Percentiles rank a stretch among this genome's conserved stretches.
phyloP scores from a whole-genome alignment of 2,888 invertebrate species.

The Zelleria hepariella region DNA sequence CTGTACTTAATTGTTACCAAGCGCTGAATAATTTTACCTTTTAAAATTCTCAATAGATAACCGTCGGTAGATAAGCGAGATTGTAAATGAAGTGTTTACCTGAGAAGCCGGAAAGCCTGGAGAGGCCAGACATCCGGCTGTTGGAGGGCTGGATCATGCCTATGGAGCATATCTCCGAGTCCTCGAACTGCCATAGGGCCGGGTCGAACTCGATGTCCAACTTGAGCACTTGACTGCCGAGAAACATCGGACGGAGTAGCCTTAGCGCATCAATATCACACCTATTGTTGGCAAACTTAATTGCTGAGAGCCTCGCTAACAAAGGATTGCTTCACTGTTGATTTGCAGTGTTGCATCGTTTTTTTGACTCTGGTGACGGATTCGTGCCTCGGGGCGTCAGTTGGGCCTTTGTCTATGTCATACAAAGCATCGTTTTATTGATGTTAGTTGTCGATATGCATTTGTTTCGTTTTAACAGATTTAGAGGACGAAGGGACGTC shows the following conservation, averaged over 20 bases:
- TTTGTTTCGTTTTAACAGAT: conserved; percentile 15
- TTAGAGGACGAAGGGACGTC: conserved; percentile 25
- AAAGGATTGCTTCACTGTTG: background rate
- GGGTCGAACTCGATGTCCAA: conserved; percentile 15
- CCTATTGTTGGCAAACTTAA: conserved; percentile 1
- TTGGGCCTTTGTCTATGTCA: conserved; percentile 23
- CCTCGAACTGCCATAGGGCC: conserved; percentile 78
- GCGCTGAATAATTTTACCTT: too few relatives aligned
- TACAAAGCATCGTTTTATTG: conserved; percentile 42
- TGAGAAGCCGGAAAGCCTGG: conserved; percentile 14
- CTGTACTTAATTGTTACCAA: too few relatives aligned
- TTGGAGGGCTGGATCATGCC: conserved; percentile 82
- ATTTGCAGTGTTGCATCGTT: background rate
- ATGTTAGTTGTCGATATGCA: conserved; percentile 38
- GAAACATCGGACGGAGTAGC: conserved; percentile 12
- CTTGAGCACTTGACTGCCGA: conserved; percentile 15
- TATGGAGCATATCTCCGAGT: conserved; percentile 86
- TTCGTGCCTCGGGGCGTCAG: conserved; percentile 24
- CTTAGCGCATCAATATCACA: background rate
- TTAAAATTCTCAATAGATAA: too few relatives aligned
- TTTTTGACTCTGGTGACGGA: background rate
- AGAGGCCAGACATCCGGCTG: conserved; percentile 80
- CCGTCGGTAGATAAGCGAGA: too few relatives aligned
- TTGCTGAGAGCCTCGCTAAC: background rate
- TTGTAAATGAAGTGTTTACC: conserved; percentile 1